Conservation (phyloP, 2,797 vertebrate genomes). For the Epinephelus coioides region DNA sequence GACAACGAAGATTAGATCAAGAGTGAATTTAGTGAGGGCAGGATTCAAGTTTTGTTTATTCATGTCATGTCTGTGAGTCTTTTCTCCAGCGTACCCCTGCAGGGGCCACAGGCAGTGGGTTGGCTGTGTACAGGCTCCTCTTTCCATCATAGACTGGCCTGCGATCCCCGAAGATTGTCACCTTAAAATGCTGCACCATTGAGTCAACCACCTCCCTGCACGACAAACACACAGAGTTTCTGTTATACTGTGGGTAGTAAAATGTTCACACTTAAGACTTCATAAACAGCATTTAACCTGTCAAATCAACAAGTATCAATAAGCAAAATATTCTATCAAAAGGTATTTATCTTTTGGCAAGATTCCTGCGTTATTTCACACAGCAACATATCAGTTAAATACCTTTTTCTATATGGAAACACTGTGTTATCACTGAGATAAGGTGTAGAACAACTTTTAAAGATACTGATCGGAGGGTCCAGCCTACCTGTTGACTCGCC, state of each 20-base stretch:
- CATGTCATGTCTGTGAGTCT: neutral
- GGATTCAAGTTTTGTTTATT: neutral
- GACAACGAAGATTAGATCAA: neutral
- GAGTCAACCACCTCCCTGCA: slow-evolving; percentile 98
- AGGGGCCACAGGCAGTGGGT: slow-evolving; percentile 96
- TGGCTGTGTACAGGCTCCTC: slow-evolving; percentile 98
- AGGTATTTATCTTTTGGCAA: neutral
- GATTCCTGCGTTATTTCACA: neutral
- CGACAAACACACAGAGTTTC: neutral
- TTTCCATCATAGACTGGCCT: slow-evolving; percentile 99
- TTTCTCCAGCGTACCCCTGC: slow-evolving; percentile 88
- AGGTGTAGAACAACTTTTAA: neutral
- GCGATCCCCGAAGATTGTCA: slow-evolving; percentile 99
- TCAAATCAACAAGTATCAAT: neutral
- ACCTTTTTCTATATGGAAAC: neutral
- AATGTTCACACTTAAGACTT: neutral
- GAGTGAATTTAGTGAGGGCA: neutral
- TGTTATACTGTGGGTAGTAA: neutral
- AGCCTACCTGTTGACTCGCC: slow-evolving; percentile 95
- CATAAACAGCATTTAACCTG: neutral
- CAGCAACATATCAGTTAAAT: neutral
- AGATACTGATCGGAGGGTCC: neutral
- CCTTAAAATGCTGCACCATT: slow-evolving; percentile 99
- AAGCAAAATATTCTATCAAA: neutral
- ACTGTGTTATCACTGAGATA: neutral